Evolutionary conservation across 2,888 invertebrate genomes (phyloP).

Genomic region (Aplocera efformata): DNA sequence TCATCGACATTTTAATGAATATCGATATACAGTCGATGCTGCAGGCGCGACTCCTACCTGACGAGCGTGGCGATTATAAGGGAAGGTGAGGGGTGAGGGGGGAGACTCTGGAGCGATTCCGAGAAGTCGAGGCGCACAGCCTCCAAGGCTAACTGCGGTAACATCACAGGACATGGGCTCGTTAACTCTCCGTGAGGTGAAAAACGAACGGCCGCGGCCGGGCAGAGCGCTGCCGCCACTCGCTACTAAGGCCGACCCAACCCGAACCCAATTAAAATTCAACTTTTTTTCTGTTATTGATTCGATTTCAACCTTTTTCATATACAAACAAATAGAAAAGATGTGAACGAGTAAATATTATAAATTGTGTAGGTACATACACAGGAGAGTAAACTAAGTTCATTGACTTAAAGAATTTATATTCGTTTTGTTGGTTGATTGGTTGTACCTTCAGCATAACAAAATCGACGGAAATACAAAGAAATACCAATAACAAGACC

Average conservation of each 20-base stretch:
- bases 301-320: slow-evolving; percentile 9
- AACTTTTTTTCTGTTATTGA: slow-evolving; percentile 34
- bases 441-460: too few relatives aligned
- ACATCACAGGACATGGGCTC: slow-evolving; percentile 66
- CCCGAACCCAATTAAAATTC: slow-evolving; percentile 56
- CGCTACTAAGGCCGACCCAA: slow-evolving; percentile 44
- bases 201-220: slow-evolving; percentile 53
- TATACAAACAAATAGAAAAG: slow-evolving; percentile 4
- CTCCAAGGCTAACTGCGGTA: slow-evolving; percentile 66
- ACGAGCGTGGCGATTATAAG: slow-evolving; percentile 53
- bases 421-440: too few relatives aligned
- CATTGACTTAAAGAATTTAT: too few relatives aligned
- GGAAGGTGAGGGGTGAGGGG: slow-evolving; percentile 37
- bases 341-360: too few relatives aligned
- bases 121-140: slow-evolving; percentile 63
- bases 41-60: slow-evolving; percentile 43
- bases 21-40: slow-evolving; percentile 13
- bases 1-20: neutral
- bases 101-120: slow-evolving; percentile 52
- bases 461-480: too few relatives aligned
- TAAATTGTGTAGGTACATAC: too few relatives aligned
- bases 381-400: too few relatives aligned
- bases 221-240: slow-evolving; percentile 26
- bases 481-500: too few relatives aligned
- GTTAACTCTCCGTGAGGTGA: slow-evolving; percentile 65